A percentile compares a stretch with the other conserved stretches of the same genome.
phyloP scores from a whole-genome alignment of 2,797 vertebrate species.

The Molossus alvarezi region DNA sequence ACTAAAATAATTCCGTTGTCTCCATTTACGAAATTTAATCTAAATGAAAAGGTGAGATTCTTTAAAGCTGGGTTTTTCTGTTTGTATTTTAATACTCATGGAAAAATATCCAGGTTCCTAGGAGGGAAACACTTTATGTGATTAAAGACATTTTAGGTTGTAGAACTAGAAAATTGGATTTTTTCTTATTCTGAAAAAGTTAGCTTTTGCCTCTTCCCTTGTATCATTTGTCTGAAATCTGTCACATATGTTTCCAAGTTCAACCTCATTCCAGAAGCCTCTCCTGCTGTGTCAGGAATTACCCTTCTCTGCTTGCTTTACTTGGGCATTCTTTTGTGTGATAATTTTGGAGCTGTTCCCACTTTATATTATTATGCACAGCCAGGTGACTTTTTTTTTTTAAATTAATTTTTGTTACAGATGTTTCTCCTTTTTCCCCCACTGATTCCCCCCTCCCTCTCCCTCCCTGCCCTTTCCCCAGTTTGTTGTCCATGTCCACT shows the following conservation, averaged over 20 bases:
- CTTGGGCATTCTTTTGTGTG: slow-evolving; percentile 28
- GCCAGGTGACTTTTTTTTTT: background rate
- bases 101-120: slow-evolving; percentile 25
- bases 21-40: slow-evolving; percentile 33
- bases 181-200: slow-evolving; percentile 11
- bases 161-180: slow-evolving; percentile 46
- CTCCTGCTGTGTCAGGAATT: background rate
- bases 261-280: background rate
- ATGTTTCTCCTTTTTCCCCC: no score
- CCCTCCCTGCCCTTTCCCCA: no score
- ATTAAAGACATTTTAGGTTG: slow-evolving; percentile 42
- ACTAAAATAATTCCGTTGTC: background rate
- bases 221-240: background rate
- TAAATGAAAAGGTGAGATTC: slow-evolving; percentile 17
- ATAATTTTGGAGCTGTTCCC: background rate
- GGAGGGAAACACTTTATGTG: background rate
- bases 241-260: background rate
- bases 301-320: background rate
- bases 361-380: slow-evolving; percentile 7
- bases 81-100: slow-evolving; percentile 68
- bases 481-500: no score
- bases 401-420: no score
- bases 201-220: slow-evolving; percentile 36
- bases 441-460: no score
- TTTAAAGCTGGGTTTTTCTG: slow-evolving; percentile 46